Evolutionary conservation across 2,888 invertebrate genomes (phyloP).

Genomic region (Alloscopus bannaensis): DNA sequence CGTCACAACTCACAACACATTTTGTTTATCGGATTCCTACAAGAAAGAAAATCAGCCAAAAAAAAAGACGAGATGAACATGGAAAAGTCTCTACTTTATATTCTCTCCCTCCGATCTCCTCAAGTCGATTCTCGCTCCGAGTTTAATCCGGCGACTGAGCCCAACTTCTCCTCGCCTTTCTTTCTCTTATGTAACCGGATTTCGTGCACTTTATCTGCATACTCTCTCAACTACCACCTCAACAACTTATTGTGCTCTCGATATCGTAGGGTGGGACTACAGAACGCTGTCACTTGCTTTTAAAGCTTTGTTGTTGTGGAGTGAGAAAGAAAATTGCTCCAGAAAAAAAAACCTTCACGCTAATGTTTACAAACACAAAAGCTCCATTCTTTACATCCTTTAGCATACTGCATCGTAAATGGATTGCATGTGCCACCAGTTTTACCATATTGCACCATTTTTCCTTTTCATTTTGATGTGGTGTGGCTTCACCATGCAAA

Average conservation of each 20-base stretch:
- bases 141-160: too few relatives aligned
- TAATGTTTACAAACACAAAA: constrained; percentile 15
- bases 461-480: background rate
- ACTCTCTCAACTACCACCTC: background rate
- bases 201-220: background rate
- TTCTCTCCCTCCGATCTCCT: too few relatives aligned
- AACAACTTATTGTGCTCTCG: background rate
- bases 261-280: background rate
- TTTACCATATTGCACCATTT: background rate
- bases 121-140: too few relatives aligned
- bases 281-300: background rate
- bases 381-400: too few relatives aligned
- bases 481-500: background rate
- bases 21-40: too few relatives aligned
- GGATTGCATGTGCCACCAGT: too few relatives aligned
- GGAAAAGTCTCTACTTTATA: too few relatives aligned
- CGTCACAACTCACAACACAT: too few relatives aligned
- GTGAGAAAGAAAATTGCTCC: background rate
- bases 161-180: background rate
- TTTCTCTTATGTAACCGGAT: background rate
- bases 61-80: too few relatives aligned
- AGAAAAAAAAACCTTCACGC: constrained; percentile 2
- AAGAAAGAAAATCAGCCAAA: too few relatives aligned
- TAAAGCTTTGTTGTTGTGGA: background rate
- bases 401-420: too few relatives aligned